These are phyloP conservation scores for Tholera decimalis DNA, from an alignment of 2,888 invertebrate genomes.

Conservation along the genomic window DNA sequence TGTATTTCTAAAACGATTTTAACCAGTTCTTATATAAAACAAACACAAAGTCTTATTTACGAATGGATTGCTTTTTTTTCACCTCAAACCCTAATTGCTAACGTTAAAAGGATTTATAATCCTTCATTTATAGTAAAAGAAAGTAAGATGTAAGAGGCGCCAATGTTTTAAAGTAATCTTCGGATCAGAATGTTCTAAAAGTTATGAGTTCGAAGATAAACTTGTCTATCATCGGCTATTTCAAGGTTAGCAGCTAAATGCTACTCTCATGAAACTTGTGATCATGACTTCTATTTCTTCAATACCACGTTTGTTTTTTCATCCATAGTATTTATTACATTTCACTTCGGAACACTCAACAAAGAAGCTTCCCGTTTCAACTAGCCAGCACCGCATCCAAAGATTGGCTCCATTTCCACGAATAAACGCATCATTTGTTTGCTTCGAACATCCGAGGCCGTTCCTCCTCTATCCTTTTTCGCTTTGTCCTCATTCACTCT, in stretches of 20 bases:
- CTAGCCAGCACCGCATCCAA: constrained; percentile 28
- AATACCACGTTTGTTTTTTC: background rate
- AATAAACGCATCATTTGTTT: constrained; percentile 41
- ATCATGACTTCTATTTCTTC: background rate
- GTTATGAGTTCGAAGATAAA: background rate
- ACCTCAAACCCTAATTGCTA: background rate
- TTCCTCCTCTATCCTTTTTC: constrained; percentile 43
- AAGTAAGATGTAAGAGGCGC: background rate
- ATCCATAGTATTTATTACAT: background rate
- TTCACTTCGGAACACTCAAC: background rate
- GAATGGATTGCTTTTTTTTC: background rate
- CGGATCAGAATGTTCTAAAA: background rate
- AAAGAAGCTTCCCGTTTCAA: constrained; percentile 14
- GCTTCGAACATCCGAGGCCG: constrained; percentile 47
- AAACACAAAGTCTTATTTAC: background rate
- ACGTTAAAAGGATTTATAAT: too few species aligned
- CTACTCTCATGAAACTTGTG: background rate
- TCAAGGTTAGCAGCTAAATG: background rate
- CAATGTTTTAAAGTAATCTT: background rate
- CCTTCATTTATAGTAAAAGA: too few species aligned
- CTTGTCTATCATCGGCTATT: background rate
- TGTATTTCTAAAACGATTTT: constrained; percentile 4
- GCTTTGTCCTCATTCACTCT: constrained; percentile 54
- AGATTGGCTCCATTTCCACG: constrained; percentile 35
- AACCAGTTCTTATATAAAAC: background rate